Evolutionary conservation across 1,140 invertebrate genomes (phyloP), one percentile per base, ranked within the genome.

Genomic region (Drosophila ficusphila): DNA sequence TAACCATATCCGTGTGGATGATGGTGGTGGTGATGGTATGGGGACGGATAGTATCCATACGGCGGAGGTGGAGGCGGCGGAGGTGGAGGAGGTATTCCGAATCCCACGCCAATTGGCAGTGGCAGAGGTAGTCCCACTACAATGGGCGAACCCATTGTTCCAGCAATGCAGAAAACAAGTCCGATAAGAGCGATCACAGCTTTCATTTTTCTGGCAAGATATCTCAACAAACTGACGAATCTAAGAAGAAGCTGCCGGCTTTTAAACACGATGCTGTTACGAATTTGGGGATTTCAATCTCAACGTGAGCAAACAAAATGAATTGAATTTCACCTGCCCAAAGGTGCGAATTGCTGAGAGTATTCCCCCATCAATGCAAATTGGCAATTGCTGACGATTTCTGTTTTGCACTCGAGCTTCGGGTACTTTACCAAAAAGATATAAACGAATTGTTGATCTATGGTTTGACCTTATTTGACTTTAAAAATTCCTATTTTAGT

Each of bases 321-420:
- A 27, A 29, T 38, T 23, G 1, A 25, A 53, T 47, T 41, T 51
- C 9, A 27, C 14, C 31, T 8, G 39, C 11, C 34, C 33, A 36
- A 34, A 72, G 38, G 53, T 64, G 57, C 19, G 18, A 70, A 81
- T 79, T 79, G 39, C 57, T 25, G 8, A 18, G 31, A 68, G 11
- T 21, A 65, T 67, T 72, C 72, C 77, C 71, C 67, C 25, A 23
- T 4, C 21, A 18, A 56, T 21, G 39, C 29, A 42, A 56, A 61
- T 53, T 67, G 16, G 36, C 34, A 51, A 62, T 49, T 62, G 9
- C 25, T 38, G 38, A 75, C 39, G 71, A 69, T 69, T 67, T 72
- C 61, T 76, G 54, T 58, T 71, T 46, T 14, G 27, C 18, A 27
- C 5, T 25, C 4, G 19, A 38, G 34, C 18, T 52, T 47, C 39